Evolutionary conservation across 2,797 vertebrate genomes (phyloP), one percentile per base, ranked within the genome.

Genomic region (Forpus xanthops): DNA sequence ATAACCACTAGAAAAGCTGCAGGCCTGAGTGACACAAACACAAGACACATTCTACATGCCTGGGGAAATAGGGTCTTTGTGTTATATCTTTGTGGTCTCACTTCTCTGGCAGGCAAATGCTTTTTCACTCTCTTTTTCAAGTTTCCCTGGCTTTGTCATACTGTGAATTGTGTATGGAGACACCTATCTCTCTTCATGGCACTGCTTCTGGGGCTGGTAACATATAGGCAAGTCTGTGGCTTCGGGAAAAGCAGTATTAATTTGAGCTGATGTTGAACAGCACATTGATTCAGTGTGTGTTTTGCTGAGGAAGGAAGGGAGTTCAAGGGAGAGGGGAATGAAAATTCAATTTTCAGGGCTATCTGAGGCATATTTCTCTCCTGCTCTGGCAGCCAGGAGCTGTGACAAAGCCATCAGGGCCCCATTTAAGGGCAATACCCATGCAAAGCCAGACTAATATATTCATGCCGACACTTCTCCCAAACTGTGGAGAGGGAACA

Each of bases 271-370:
- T 64, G 35, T 80, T 87, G 86, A 86, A 71, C 15, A 68, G 31
- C 53, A 87, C n/a, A 15, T 56, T 56, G 55, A 58, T 37, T 75
- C 25, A 35, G 8, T 15, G 20, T 66, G 53, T 42, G 33, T 30
- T 91, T 90, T 93, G 28, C 13, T 4, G 11, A 73, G 47, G 25
- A 74, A 74, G n/a, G 11, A 66, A 74, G 21, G 42, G 70, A 92
- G 15, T 83, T 55, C 39, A 62, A n/a, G 25, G 28, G 50, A 84
- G 58, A 81, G 80, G 72, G 39, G 58, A 85, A 79, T 28, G 44
- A 88, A 78, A 93, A n/a, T 21, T 81, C 42, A 68, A 3, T 90
- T 95, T 84, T 73, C 79, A 78, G 85, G 56, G 58, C 45, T 70
- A 42, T 85, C 78, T 35, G 62, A 76, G n/a, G 55, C 14, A 7